phyloP scores from a whole-genome alignment of 2,888 invertebrate genomes.

The Chaetogeoica ovagalla region DNA sequence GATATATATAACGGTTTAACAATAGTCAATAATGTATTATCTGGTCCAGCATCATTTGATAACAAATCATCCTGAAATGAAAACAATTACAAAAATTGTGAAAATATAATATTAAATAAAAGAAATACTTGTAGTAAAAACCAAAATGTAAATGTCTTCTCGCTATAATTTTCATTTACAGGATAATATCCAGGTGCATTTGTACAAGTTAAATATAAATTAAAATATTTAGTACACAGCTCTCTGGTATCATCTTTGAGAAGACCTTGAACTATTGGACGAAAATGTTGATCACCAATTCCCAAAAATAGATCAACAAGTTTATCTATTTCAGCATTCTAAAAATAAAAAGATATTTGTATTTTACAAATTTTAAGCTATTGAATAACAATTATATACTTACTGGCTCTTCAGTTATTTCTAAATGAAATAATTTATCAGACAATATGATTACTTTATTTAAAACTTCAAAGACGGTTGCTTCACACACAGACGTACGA shows the following conservation, averaged over 20 bases:
- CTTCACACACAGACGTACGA: conserved; percentile 66
- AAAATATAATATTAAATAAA: neutral
- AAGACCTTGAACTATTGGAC: conserved; percentile 64
- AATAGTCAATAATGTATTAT: conserved; percentile 43
- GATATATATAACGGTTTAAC: conserved; percentile 73
- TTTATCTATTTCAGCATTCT: conserved; percentile 45
- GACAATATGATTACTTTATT: conserved; percentile 66
- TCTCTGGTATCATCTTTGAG: conserved; percentile 63
- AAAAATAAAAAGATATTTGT: neutral
- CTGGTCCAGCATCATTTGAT: conserved; percentile 34
- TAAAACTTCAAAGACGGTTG: conserved; percentile 65
- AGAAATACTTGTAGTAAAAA: conserved; percentile 77
- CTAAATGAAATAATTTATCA: conserved; percentile 56
- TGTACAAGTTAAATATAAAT: conserved; percentile 77
- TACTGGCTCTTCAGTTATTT: conserved; percentile 48
- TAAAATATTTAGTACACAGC: conserved; percentile 68
- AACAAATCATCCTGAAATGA: conserved; percentile 53
- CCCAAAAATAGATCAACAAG: conserved; percentile 65
- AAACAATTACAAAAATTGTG: neutral
- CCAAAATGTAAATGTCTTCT: conserved; percentile 87
- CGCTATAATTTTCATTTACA: conserved; percentile 83
- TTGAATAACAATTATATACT: neutral
- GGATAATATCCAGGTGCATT: conserved; percentile 83
- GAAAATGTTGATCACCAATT: conserved; percentile 64
- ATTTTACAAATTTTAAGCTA: neutral